Evolutionary conservation across 2,113 vertebrate genomes (phyloP).

Genomic region (Oreochromis aureus): DNA sequence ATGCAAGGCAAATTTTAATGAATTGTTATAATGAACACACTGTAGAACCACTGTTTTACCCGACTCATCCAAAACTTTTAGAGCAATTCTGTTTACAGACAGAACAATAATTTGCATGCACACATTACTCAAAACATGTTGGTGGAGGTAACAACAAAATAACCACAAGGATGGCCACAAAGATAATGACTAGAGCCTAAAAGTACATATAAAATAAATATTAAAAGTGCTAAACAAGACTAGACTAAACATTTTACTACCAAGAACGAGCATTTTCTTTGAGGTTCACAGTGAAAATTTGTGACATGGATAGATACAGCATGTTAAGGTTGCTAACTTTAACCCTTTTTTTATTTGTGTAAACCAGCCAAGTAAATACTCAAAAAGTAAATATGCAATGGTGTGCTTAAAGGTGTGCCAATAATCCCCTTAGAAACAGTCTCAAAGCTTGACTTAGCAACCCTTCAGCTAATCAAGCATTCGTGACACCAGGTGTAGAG

Average conservation of each 20-base stretch:
- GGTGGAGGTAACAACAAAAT: neutral
- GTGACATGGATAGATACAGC: neutral
- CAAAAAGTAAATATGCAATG: neutral
- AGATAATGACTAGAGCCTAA: neutral
- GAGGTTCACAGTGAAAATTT: neutral
- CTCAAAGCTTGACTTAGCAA: neutral
- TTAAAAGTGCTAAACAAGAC: neutral
- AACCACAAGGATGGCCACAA: neutral
- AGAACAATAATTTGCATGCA: neutral
- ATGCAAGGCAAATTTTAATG: neutral
- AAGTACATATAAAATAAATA: neutral
- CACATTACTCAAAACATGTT: neutral
- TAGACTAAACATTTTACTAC: too few relatives aligned
- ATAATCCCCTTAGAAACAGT: neutral
- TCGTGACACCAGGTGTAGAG: neutral
- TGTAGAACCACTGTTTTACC: neutral
- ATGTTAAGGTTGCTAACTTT: neutral
- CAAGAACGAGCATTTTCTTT: neutral
- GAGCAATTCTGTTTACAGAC: neutral
- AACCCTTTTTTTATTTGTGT: neutral
- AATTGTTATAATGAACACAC: neutral
- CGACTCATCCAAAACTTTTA: neutral
- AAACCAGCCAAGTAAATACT: neutral
- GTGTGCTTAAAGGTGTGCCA: neutral
- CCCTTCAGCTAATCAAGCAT: neutral